Base-by-base conservation (phyloP, 2,888 invertebrate species). In the Dexiosoma caninum region DNA sequence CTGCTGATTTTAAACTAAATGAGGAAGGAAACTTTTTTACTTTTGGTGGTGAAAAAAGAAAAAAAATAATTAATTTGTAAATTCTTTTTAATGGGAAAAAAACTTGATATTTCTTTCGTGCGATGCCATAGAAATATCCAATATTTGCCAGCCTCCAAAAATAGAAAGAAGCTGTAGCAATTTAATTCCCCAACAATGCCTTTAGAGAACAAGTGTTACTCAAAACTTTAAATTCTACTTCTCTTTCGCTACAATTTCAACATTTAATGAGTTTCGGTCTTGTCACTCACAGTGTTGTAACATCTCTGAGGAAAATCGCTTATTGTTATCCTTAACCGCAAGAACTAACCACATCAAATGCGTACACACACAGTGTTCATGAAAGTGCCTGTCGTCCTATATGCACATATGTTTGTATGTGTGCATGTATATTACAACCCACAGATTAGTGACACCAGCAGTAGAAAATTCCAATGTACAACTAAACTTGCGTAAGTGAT, bases 191-290 rank as follows among this genome's bases (percentile, higher is more conserved):
- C 42, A 16, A 23, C 59, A 64, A 71, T 59, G 64, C 42, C 9
- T 55, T 19, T 37, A 19, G 27, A 37, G 10, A 49, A 30, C 12
- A n/a, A 72, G 5, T 37, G 19, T 37, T 60, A 60, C 44, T 76
- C 60, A 16, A n/a, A 16, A 19, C 35, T 46, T 42, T 30, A 35
- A 44, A n/a, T 27, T 62, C 0, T 9, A 37, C 16, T 64, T 42
- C 42, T 27, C 21, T 35, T 42, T 12, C 14, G 30, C 16, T 49
- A 40, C 6, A 32, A 59, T 27, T 75, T 32, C 1, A 72, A 12
- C 35, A 40, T 60, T 51, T 78, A 78, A 72, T 72, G 66, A 67
- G 59, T 72, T 66, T 66, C 51, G 67, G 23, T 72, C 19, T 27
- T 77, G 44, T 64, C 55, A 77, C 62, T 64, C 46, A 57, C 51